Evolutionary conservation across 2,113 vertebrate species (phyloP).

Genomic region (Ariopsis seemanni): DNA sequence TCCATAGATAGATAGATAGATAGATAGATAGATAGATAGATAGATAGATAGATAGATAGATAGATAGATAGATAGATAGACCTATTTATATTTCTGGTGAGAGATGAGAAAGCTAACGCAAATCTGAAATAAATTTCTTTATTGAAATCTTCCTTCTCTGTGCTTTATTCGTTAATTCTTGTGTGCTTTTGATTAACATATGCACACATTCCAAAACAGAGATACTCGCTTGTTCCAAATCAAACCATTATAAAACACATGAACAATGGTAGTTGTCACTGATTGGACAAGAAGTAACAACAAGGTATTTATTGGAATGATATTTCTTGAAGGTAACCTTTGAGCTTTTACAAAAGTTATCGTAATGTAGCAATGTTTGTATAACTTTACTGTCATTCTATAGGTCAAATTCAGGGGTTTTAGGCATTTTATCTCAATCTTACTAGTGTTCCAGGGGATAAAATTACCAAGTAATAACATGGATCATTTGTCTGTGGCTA

Average conservation of each 20-base stretch:
- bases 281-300: not conserved
- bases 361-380: constrained; percentile 6
- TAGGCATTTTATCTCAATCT: constrained; percentile 21
- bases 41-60: not conserved
- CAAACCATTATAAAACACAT: constrained; percentile 1
- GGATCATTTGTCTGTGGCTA: constrained; percentile 17
- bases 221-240: not conserved
- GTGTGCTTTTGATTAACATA: not conserved
- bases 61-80: not conserved
- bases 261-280: not conserved
- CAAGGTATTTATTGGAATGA: not conserved
- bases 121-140: not conserved
- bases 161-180: not conserved
- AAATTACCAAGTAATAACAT: constrained; percentile 29
- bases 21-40: not conserved
- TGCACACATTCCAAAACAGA: not conserved
- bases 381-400: constrained; percentile 11
- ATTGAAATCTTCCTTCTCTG: not conserved
- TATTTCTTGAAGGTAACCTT: not conserved
- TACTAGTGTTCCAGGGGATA: not conserved
- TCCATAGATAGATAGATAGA: not conserved
- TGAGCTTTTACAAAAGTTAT: not conserved
- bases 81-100: not conserved
- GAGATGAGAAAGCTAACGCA: not conserved
- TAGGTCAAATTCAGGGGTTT: not conserved